Conservation (phyloP, 2,797 vertebrate species). For the Geotrypetes seraphini region DNA sequence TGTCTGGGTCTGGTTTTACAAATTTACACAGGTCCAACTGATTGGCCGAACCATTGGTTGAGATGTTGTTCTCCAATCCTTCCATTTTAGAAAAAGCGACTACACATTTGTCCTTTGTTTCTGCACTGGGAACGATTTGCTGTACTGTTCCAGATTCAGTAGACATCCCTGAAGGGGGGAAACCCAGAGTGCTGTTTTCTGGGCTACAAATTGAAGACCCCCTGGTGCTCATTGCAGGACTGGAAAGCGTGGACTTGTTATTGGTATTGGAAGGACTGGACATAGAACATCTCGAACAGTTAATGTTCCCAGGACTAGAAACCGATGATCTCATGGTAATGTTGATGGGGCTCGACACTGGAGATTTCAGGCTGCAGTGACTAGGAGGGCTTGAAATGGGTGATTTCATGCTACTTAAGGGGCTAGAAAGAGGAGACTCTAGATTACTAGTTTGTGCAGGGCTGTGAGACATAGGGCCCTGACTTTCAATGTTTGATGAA, state of each 20-base stretch:
- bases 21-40: slow-evolving; percentile 85
- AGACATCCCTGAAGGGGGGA: slow-evolving; percentile 64
- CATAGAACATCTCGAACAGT: slow-evolving; percentile 74
- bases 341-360: slow-evolving; percentile 78
- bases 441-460: slow-evolving; percentile 78
- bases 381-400: slow-evolving; percentile 88
- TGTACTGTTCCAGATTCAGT: slow-evolving; percentile 66
- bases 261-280: slow-evolving; percentile 80
- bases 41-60: slow-evolving; percentile 60
- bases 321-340: slow-evolving; percentile 73
- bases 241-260: slow-evolving; percentile 86
- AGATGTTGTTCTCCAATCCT: slow-evolving; percentile 73
- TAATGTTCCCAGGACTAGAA: slow-evolving; percentile 75
- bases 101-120: slow-evolving; percentile 71
- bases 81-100: slow-evolving; percentile 88
- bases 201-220: slow-evolving; percentile 76
- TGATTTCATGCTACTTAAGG: slow-evolving; percentile 88
- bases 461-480: slow-evolving; percentile 81
- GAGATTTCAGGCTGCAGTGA: slow-evolving; percentile 84
- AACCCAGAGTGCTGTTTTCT: slow-evolving; percentile 63
- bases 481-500: slow-evolving; percentile 68
- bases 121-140: slow-evolving; percentile 74
- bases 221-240: slow-evolving; percentile 71
- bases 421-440: slow-evolving; percentile 86
- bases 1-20: slow-evolving; percentile 91